A percentile compares a stretch with the other conserved stretches of the same genome.
phyloP scores from a whole-genome alignment of 1,140 invertebrate species.

The Bombyx mori region DNA sequence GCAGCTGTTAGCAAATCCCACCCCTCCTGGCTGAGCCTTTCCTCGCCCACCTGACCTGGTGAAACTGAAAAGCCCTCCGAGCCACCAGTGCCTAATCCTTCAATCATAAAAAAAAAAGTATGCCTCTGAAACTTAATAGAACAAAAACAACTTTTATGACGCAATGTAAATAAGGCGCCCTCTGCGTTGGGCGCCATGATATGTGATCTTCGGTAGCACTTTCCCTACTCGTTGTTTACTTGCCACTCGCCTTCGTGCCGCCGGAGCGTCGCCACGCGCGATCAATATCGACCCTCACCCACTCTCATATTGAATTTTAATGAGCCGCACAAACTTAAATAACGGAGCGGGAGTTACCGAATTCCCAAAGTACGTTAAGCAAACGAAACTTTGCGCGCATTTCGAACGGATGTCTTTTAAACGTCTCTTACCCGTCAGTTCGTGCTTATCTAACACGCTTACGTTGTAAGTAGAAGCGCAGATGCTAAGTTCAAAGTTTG shows the following conservation, averaged over 20 bases:
- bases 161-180: too few species aligned
- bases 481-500: too few species aligned
- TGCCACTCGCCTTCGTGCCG: constrained; percentile 17
- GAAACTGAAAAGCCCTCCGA: too few species aligned
- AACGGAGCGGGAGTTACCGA: constrained; percentile 14
- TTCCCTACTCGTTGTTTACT: constrained; percentile 6
- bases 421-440: constrained; percentile 26
- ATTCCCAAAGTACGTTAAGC: constrained; percentile 22
- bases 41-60: too few species aligned
- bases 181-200: too few species aligned
- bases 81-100: too few species aligned
- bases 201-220: not conserved
- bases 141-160: too few species aligned
- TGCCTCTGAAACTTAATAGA: too few species aligned
- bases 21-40: too few species aligned
- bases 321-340: constrained; percentile 28
- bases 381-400: constrained; percentile 15
- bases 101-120: too few species aligned
- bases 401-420: constrained; percentile 21
- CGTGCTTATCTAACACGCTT: constrained; percentile 22
- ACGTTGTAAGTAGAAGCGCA: not conserved
- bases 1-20: too few species aligned
- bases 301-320: constrained; percentile 33
- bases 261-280: constrained; percentile 15
- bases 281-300: constrained; percentile 24